phyloP scores from a whole-genome alignment of 1,140 invertebrate species.

The Drosophila prosaltans region DNA sequence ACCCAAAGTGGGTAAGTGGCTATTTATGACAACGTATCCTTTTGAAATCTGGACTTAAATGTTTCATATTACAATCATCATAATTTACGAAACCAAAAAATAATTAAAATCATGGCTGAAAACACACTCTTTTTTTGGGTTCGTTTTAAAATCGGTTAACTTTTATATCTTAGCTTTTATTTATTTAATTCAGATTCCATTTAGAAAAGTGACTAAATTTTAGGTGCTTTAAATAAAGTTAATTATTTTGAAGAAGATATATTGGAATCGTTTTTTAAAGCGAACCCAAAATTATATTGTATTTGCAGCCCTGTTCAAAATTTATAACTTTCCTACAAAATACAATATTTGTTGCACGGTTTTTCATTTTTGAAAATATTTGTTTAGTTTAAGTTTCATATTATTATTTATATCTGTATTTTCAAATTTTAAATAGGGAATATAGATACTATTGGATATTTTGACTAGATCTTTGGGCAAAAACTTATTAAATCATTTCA shows the following conservation, averaged over 20 bases:
- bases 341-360: background rate
- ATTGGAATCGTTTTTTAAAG: background rate
- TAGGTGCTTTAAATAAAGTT: background rate
- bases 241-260: background rate
- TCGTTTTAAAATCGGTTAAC: background rate
- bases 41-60: background rate
- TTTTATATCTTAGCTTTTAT: background rate
- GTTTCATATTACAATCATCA: background rate
- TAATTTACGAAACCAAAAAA: background rate
- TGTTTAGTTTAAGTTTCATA: background rate
- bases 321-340: background rate
- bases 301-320: background rate
- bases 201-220: background rate
- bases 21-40: background rate
- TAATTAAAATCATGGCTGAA: background rate
- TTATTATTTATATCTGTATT: background rate
- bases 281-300: background rate
- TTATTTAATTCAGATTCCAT: background rate
- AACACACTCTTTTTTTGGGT: background rate
- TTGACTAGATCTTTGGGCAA: background rate
- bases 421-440: background rate
- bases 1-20: background rate
- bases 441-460: background rate
- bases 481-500: background rate
- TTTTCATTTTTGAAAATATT: background rate